Conservation (phyloP, 1,140 invertebrate genomes). For the Orchesella cincta region DNA sequence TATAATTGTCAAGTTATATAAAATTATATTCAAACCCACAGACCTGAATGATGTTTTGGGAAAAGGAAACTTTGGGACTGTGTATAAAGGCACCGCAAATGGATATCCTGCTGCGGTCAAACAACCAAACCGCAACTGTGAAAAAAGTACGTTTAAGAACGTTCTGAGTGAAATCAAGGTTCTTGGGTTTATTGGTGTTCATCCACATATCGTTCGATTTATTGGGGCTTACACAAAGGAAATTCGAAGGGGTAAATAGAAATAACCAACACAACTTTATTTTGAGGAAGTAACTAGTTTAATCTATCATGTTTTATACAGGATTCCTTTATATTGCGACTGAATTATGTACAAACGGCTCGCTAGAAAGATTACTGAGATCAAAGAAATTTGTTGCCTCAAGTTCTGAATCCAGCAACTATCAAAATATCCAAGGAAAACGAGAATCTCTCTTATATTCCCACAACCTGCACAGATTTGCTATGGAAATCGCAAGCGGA, state of each 20-base stretch:
- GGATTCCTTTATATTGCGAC: background rate
- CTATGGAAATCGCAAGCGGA: background rate
- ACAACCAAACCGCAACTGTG: background rate
- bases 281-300: no score
- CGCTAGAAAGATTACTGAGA: background rate
- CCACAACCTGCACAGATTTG: background rate
- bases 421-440: background rate
- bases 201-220: background rate
- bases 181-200: background rate
- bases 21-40: no score
- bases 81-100: no score
- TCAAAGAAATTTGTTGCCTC: no score
- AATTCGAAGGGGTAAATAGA: no score
- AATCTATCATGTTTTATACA: no score
- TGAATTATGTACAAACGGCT: background rate
- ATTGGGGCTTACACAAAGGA: background rate
- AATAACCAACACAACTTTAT: no score
- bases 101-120: no score
- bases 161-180: background rate
- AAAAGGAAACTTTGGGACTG: no score
- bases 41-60: no score
- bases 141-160: background rate
- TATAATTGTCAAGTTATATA: no score
- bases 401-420: background rate
- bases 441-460: background rate